Base-by-base conservation (phyloP, 2,113 vertebrate genomes). In the Pedionomus torquatus region DNA sequence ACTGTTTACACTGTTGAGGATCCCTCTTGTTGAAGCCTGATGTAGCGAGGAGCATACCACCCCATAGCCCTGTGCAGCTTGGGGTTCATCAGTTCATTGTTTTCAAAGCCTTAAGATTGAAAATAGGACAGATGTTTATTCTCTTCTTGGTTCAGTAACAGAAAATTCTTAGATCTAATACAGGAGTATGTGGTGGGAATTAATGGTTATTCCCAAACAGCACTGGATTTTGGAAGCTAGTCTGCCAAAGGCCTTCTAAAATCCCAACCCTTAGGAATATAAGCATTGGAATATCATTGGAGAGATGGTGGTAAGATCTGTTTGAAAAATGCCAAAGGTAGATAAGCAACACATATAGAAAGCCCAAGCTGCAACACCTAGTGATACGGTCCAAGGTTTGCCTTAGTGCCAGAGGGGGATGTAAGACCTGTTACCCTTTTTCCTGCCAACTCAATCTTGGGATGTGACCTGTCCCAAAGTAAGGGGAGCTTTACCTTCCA, bases 31-130 rank as follows among this genome's bases (percentile, higher is more conserved):
- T 39, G 11, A 43, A 88, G 25, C 39, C 15, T 63, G 23, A 16
- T 72, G 31, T 21, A 26, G 10, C 2, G 0, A 57, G 60, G 33
- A 46, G 10, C 0, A 0, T 55, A 48, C 11, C 2, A 30, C 21
- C 19, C 16, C n/a, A 6, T 0, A 30, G 10, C n/a, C 37, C 30
- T 68, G 20, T 75, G 33, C 23, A 69, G 9, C 11, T 28, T 61
- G 39, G 20, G 2, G 13, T 46, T 87, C 41, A 41, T 51, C 16
- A 52, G 0, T 57, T 71, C 26, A 14, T 20, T 49, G 10, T 65
- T 87, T 90, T 83, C 48, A 82, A 60, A 69, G 16, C 13, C 75
- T 65, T 48, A 57, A 57, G 33, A 14, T 33, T 92, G 80, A 74
- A 83, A 80, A 37, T 37, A 9, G 11, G 41, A 9, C 20, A 46